Conservation (phyloP, 2,113 vertebrate genomes). For the Platycercus adscitus region DNA sequence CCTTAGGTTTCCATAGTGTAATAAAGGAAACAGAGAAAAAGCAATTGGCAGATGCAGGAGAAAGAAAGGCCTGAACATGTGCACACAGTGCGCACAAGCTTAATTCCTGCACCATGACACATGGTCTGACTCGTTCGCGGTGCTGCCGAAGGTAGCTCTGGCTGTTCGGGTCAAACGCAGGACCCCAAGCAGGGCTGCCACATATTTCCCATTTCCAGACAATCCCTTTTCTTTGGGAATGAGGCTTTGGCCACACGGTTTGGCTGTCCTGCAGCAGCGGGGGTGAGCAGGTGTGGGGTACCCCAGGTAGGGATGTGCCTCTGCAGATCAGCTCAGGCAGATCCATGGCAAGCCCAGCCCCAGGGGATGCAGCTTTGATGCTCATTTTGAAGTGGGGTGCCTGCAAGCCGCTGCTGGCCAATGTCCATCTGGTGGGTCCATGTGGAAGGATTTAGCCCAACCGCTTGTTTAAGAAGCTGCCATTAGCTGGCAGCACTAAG, state of each 20-base stretch:
- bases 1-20: not conserved
- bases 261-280: not conserved
- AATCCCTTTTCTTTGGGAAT: not conserved
- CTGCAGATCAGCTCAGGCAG: not conserved
- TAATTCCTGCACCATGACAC: not conserved
- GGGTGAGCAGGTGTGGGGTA: not conserved
- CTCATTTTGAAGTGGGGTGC: not conserved
- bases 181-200: not conserved
- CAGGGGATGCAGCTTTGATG: not conserved
- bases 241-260: rapidly evolving
- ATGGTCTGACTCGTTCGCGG: rapidly evolving
- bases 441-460: not conserved
- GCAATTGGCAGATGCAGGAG: not conserved
- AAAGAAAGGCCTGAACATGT: not conserved
- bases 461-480: not conserved
- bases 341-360: not conserved
- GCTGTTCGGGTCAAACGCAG: rapidly evolving
- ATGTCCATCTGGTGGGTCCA: not conserved
- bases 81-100: not conserved
- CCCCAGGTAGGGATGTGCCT: not conserved
- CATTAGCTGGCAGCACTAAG: not conserved
- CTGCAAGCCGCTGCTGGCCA: not conserved
- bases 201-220: rapidly evolving
- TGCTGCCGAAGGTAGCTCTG: not conserved
- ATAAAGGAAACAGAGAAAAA: not conserved